Conservation (phyloP, 2,797 vertebrate species). For the Platyrinchus mystaceus region DNA sequence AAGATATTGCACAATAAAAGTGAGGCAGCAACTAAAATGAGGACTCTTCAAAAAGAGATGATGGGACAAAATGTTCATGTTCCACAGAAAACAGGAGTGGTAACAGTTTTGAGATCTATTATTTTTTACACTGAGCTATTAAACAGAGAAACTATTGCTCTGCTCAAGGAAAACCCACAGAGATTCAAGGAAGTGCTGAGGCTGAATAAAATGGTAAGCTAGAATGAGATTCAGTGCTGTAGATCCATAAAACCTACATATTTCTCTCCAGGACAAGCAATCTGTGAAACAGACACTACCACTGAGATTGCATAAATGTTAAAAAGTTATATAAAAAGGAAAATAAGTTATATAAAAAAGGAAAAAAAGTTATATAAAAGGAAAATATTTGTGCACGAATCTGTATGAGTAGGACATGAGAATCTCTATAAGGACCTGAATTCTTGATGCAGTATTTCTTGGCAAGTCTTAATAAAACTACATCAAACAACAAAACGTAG, state of each 20-base stretch:
- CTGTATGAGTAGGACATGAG: background rate
- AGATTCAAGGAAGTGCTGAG: background rate
- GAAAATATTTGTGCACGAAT: background rate
- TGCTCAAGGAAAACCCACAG: slow-evolving; percentile 20
- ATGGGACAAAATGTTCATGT: background rate
- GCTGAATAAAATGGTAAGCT: background rate
- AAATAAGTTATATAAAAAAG: background rate
- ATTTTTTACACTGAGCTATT: background rate
- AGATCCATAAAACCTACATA: background rate
- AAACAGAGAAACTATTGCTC: background rate
- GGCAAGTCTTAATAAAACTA: background rate
- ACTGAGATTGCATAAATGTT: background rate
- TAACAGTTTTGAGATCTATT: slow-evolving; percentile 38
- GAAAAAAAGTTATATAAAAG: background rate
- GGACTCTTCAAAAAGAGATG: background rate
- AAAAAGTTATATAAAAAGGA: background rate
- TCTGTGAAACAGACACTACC: background rate
- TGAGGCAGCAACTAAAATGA: background rate
- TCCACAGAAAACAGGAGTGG: background rate
- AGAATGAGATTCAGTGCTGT: slow-evolving; percentile 1
- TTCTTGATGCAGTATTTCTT: background rate
- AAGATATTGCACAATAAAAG: background rate
- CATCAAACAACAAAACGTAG: background rate
- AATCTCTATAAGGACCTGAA: background rate
- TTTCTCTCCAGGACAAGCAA: background rate